Evolutionary conservation across 53 echinoderm and acorn worm species (phyloP), one percentile per base, ranked within the genome.

Genomic region (Paelopatides confundens): DNA sequence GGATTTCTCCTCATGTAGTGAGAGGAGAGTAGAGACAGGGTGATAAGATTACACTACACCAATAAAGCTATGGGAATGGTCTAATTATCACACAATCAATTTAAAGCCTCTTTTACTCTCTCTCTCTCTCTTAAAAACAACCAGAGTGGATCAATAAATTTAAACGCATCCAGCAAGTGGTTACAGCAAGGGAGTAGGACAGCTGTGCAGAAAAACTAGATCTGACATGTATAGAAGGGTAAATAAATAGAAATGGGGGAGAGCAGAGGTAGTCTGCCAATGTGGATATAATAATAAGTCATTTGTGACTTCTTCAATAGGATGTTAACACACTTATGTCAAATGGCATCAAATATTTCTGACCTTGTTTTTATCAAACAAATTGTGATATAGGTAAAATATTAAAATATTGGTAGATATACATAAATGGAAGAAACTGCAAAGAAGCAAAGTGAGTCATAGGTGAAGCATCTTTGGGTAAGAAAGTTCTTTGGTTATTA

Each of bases 81-180:
- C 74, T 74, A 74, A 74, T 74, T 74, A 74, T 70, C 70, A 70
- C 35, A 23, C 70, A 70, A 70, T 70, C 70, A 70, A 74, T 74
- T 39, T 74, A 74, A 21, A 74, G 74, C 74, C 39, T 46, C 9
- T 39, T 35, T 70, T 70, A 70, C 36, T 70, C 70, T 37, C 35
- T 70, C 36, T 37, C 70, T 70, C 24, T n/a, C n/a, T n/a, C n/a
- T n/a, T n/a, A n/a, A n/a, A 70, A 70, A 70, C 70, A 70, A 39
- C 70, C 39, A 4, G 39, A 70, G 70, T 70, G 70, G 70, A 70
- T 70, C 70, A 70, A 70, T 70, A 39, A 70, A 70, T 70, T 37
- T 70, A 70, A 70, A 70, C 31, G 70, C 70, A 70, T 36, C 35
- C 10, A 70, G 70, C 70, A 70, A 70, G 70, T 70, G 70, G 70